A percentile compares a stretch with the other conserved stretches of the same genome.
Conservation (phyloP, 2,888 invertebrate genomes). For the Ditula angustiorana region DNA sequence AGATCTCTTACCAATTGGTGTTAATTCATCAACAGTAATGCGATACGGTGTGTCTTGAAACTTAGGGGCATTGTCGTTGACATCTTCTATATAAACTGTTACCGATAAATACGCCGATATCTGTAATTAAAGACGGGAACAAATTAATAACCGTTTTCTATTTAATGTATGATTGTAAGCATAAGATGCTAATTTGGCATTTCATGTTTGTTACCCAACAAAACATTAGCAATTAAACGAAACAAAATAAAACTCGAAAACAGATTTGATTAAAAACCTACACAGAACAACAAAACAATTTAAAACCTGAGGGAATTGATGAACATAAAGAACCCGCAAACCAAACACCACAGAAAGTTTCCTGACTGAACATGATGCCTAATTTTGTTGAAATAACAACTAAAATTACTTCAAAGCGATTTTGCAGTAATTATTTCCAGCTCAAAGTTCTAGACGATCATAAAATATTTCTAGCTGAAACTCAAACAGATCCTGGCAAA, state of each 20-base stretch:
- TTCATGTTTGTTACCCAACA: too few relatives aligned
- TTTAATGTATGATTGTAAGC: too few relatives aligned
- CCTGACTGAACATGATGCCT: background rate
- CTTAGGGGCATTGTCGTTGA: slow-evolving; percentile 93
- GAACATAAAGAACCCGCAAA: background rate
- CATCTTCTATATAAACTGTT: slow-evolving; percentile 95
- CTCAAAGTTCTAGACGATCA: background rate
- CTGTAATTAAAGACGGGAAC: slow-evolving; percentile 72
- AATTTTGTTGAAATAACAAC: background rate
- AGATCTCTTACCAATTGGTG: slow-evolving; percentile 87
- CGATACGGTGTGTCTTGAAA: slow-evolving; percentile 92
- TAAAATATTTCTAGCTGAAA: background rate
- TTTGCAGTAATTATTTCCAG: background rate
- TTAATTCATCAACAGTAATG: slow-evolving; percentile 92
- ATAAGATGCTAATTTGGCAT: too few relatives aligned
- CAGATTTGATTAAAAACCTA: background rate
- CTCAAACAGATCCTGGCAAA: slow-evolving; percentile 12
- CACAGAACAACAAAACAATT: background rate
- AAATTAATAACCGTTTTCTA: background rate
- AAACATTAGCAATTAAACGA: too few relatives aligned
- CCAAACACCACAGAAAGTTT: background rate
- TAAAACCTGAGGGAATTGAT: background rate
- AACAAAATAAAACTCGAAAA: too few relatives aligned
- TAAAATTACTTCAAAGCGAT: slow-evolving; percentile 1
- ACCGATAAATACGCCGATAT: slow-evolving; percentile 93